Conservation (phyloP, 2,797 vertebrate genomes). For the Monodelphis domestica region DNA sequence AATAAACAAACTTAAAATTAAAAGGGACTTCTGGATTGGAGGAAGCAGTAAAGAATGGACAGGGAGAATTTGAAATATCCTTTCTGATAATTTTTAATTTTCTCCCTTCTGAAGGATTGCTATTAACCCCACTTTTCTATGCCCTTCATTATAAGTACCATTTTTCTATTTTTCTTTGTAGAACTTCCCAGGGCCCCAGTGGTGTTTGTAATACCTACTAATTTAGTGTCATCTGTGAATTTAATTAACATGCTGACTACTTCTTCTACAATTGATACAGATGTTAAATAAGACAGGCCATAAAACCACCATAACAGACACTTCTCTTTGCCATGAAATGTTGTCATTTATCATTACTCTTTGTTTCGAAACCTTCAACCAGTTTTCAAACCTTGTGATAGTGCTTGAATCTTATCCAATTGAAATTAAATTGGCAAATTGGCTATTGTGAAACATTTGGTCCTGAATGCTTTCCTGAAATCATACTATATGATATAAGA, state of each 20-base stretch:
- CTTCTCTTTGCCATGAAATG: not conserved
- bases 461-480: conserved; percentile 4
- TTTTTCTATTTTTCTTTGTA: not conserved
- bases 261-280: conserved; percentile 25
- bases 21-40: not conserved
- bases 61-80: conserved; percentile 9
- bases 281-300: conserved; percentile 26
- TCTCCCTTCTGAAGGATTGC: not conserved
- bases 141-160: not conserved
- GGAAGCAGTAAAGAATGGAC: not conserved
- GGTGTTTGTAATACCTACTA: conserved; percentile 2
- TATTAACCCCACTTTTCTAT: conserved; percentile 12
- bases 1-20: not conserved
- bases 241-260: conserved; percentile 26
- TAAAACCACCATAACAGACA: conserved; percentile 18
- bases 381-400: conserved; percentile 1
- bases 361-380: conserved; percentile 18
- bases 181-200: conserved; percentile 9
- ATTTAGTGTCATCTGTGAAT: conserved; percentile 30
- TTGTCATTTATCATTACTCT: conserved; percentile 14
- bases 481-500: not conserved
- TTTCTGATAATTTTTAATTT: not conserved
- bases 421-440: conserved; percentile 19
- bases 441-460: not conserved
- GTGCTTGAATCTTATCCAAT: conserved; percentile 17